Conservation (phyloP, 2,888 invertebrate genomes). For the Anodontia alba region DNA sequence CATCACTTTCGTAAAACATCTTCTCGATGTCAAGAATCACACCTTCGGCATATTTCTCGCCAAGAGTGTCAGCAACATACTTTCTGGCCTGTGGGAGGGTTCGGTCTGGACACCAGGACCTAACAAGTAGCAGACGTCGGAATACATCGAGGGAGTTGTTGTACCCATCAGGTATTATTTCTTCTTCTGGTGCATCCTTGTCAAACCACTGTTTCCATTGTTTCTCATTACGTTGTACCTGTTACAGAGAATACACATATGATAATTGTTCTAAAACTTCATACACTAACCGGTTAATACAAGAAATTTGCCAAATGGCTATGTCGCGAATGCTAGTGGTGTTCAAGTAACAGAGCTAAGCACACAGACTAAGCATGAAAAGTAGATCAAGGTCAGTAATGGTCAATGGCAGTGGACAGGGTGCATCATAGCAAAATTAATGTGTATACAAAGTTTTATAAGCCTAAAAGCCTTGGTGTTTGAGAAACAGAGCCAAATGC, state of each 20-base stretch:
- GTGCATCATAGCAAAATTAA: background rate
- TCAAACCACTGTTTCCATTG: slow-evolving; percentile 85
- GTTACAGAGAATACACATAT: no score
- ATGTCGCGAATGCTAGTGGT: no score
- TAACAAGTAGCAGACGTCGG: slow-evolving; percentile 83
- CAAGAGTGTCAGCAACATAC: slow-evolving; percentile 84
- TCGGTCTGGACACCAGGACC: slow-evolving; percentile 85
- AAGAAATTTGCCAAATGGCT: no score
- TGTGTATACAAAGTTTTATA: background rate
- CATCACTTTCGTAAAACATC: slow-evolving; percentile 83
- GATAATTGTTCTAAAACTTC: no score
- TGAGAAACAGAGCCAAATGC: no score
- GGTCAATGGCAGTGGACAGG: no score
- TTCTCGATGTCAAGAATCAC: slow-evolving; percentile 84
- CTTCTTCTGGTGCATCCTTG: slow-evolving; percentile 85
- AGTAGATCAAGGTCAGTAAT: no score
- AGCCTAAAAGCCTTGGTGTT: no score
- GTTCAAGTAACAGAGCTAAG: no score
- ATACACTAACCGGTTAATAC: no score
- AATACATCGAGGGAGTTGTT: slow-evolving; percentile 84
- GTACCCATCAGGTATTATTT: slow-evolving; percentile 84
- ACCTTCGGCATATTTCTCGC: slow-evolving; percentile 84
- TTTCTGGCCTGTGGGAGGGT: slow-evolving; percentile 84
- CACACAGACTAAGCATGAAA: no score
- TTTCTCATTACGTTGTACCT: slow-evolving; percentile 83